Base-by-base conservation (phyloP, 1,140 invertebrate genomes). In the Drosophila pallidifrons region DNA sequence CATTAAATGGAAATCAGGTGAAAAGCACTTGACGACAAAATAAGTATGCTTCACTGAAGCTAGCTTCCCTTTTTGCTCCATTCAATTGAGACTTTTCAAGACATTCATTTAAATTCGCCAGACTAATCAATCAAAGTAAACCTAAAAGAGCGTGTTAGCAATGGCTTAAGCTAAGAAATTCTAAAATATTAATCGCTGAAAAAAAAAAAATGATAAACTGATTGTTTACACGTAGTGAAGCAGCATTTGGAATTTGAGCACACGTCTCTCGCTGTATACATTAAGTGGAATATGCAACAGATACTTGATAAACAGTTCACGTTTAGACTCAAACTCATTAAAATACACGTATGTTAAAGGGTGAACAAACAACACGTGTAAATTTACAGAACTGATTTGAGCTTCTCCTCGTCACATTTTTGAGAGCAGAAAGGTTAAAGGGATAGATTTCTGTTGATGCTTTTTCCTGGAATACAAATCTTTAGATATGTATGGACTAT, bases 241-340 rank as follows among this genome's bases (percentile, higher is more conserved):
- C 47, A 13, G 11, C 32, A 51, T 41, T 63, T 8, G 3, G 6
- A 35, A 63, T 51, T 15, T 35, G n/a, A 35, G 59, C n/a, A 51
- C n/a, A 43, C 49, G 61, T 64, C 47, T 59, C 35, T 30, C 4
- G 13, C 4, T 38, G 8, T 10, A 43, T 58, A 58, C 5, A 28
- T 58, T 20, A 25, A 58, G 10, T 38, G 30, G 7, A 35, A 52
- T 41, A 49, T 52, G 35, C 35, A 43, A 43, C 41, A 43, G 41
- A 13, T 43, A 13, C 41, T 43, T 43, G n/a, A 13, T 4, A 64
- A 41, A 10, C 61, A 41, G 16, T 64, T 54, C 61, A 64, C 61
- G 61, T 64, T 52, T 49, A 25, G 35, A 3, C 8, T 28, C 20
- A 28, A 38, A 32, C 47, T 64, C 61, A 64, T 64, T 52, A 64